Evolutionary conservation across 2,797 vertebrate species (phyloP).

Genomic region (Hoplostethus mediterraneus): DNA sequence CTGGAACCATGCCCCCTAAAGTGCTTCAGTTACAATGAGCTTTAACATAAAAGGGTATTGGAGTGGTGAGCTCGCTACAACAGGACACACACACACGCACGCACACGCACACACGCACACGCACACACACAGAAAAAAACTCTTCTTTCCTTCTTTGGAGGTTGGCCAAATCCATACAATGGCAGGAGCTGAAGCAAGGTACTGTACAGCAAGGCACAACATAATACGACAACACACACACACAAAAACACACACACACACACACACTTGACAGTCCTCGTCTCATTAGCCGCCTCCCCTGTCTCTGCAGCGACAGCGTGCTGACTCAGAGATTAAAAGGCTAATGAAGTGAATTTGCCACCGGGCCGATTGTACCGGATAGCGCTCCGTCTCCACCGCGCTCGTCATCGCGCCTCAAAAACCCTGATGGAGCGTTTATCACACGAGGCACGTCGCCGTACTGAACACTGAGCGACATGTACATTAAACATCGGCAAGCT

Average conservation of each 20-base stretch:
- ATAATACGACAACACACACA: not conserved
- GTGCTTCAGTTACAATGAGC: slow-evolving; percentile 14
- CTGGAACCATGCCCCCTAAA: slow-evolving; percentile 30
- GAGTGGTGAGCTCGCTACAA: slow-evolving; percentile 2
- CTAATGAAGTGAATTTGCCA: slow-evolving; percentile 60
- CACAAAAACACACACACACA: not conserved
- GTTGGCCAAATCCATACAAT: too few species aligned
- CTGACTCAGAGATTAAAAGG: slow-evolving; percentile 57
- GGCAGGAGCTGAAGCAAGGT: not conserved
- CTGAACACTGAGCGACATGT: not conserved
- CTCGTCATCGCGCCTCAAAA: slow-evolving; percentile 38
- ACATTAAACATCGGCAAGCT: not conserved
- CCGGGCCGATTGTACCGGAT: slow-evolving; percentile 54
- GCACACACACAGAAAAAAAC: not conserved
- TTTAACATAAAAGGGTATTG: not conserved
- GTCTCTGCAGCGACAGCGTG: slow-evolving; percentile 20
- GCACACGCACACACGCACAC: too few species aligned
- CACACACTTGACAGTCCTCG: not conserved
- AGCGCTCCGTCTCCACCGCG: slow-evolving; percentile 39
- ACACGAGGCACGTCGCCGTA: not conserved
- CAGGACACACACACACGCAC: not conserved
- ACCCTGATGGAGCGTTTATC: slow-evolving; percentile 25
- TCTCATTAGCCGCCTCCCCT: not conserved
- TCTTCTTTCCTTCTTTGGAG: not conserved
- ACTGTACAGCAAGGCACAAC: not conserved